Conservation (phyloP, 2,888 invertebrate genomes). For the Ophion obscuratus region DNA sequence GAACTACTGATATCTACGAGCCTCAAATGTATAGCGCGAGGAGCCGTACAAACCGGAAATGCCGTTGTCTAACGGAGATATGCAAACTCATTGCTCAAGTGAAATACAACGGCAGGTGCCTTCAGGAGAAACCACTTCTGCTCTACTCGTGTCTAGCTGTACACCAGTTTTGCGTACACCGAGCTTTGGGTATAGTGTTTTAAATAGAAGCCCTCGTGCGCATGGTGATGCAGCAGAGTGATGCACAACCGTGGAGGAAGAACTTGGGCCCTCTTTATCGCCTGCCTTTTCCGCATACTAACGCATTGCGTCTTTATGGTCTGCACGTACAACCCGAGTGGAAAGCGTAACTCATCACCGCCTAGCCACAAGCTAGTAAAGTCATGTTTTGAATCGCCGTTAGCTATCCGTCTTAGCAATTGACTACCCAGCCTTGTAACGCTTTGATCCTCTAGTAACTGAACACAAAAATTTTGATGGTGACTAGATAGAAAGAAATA, state of each 20-base stretch:
- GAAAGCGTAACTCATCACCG: no score
- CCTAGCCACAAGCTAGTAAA: no score
- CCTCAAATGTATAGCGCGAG: not conserved
- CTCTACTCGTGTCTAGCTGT: constrained; percentile 13
- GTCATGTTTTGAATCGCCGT: no score
- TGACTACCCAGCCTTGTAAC: no score
- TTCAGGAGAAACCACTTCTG: constrained; percentile 40
- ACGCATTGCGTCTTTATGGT: constrained; percentile 11
- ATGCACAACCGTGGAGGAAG: constrained; percentile 9
- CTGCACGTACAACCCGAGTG: not conserved
- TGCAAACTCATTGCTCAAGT: constrained; percentile 50
- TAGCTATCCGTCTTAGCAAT: no score
- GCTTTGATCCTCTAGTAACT: no score
- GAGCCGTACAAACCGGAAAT: constrained; percentile 45
- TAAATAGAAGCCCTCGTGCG: constrained; percentile 2
- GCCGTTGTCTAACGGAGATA: constrained; percentile 53
- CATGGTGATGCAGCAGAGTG: not conserved
- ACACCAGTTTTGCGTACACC: not conserved
- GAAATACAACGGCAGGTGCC: constrained; percentile 36
- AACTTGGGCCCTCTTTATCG: constrained; percentile 50
- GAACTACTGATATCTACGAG: constrained; percentile 28
- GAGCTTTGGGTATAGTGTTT: not conserved
- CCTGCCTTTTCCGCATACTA: constrained; percentile 26
- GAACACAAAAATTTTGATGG: no score
- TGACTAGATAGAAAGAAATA: no score